A percentile compares a stretch with the other conserved stretches of the same genome.
Evolutionary conservation across 2,797 vertebrate genomes (phyloP).

Genomic region (Galagoides demidoff): DNA sequence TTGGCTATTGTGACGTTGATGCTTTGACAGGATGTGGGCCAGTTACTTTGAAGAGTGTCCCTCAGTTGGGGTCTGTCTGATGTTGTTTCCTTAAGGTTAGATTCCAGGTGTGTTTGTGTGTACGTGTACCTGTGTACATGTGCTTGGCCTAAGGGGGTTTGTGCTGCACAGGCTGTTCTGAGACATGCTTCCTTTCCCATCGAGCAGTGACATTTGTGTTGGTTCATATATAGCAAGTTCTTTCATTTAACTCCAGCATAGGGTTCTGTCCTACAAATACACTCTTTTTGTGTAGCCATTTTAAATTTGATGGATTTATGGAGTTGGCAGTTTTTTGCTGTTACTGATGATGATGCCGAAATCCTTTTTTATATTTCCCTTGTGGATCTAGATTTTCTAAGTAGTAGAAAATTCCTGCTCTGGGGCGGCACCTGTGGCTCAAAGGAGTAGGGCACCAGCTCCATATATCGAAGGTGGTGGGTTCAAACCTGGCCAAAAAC

Average conservation of each 20-base stretch:
- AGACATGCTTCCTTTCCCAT: background rate
- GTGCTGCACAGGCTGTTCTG: background rate
- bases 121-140: background rate
- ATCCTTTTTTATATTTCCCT: background rate
- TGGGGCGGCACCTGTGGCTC: background rate
- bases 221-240: background rate
- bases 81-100: background rate
- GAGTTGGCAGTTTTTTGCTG: slow-evolving; percentile 27
- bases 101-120: background rate
- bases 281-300: background rate
- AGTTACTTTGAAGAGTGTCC: background rate
- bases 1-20: background rate
- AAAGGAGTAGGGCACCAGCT: too few relatives aligned
- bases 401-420: background rate
- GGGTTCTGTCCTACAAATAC: background rate
- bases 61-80: background rate
- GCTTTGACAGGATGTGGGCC: background rate
- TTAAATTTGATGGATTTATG: background rate
- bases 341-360: background rate
- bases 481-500: too few relatives aligned
- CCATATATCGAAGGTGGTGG: too few relatives aligned
- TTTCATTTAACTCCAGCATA: background rate
- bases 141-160: background rate
- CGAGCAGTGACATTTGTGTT: background rate
- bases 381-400: slow-evolving; percentile 50